phyloP scores from a whole-genome alignment of 2,888 invertebrate species.

The Drosophila longiperda region DNA sequence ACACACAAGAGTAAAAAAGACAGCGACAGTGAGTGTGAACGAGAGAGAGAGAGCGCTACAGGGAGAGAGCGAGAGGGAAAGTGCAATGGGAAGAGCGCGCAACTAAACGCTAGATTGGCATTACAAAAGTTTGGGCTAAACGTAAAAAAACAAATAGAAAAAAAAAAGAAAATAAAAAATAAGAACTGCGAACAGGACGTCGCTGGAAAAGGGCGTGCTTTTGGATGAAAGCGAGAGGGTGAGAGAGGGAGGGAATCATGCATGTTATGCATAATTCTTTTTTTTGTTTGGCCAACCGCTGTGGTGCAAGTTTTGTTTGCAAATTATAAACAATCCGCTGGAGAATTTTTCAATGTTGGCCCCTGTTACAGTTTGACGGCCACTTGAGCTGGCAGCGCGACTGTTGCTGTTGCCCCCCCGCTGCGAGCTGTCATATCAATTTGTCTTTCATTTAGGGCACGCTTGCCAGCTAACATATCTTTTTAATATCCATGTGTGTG shows the following conservation, averaged over 20 bases:
- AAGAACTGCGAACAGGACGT: conserved; percentile 25
- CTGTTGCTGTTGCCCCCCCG: conserved; percentile 10
- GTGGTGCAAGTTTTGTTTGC: conserved; percentile 60
- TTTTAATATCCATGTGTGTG: background rate
- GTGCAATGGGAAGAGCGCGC: conserved; percentile 13
- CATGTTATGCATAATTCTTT: conserved; percentile 27
- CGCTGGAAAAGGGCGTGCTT: conserved; percentile 14
- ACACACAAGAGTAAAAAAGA: conserved; percentile 15
- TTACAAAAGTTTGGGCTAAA: conserved; percentile 61
- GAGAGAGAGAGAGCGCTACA: conserved; percentile 10
- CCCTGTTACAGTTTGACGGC: conserved; percentile 47
- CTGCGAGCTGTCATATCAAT: conserved; percentile 35
- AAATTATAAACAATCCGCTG: conserved; percentile 70
- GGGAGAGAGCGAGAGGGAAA: conserved; percentile 7
- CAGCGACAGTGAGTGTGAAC: conserved; percentile 5
- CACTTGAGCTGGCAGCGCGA: conserved; percentile 24
- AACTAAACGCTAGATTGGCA: conserved; percentile 73
- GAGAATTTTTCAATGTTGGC: conserved; percentile 55
- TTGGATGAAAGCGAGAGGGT: background rate
- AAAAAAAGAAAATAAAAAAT: background rate
- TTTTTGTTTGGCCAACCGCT: conserved; percentile 34
- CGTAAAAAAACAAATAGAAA: background rate
- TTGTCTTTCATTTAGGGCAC: conserved; percentile 5
- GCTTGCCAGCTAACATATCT: conserved; percentile 6
- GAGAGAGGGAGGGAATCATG: background rate